Evolutionary conservation across 2,888 invertebrate species (phyloP).

Genomic region (Homarus gammarus): DNA sequence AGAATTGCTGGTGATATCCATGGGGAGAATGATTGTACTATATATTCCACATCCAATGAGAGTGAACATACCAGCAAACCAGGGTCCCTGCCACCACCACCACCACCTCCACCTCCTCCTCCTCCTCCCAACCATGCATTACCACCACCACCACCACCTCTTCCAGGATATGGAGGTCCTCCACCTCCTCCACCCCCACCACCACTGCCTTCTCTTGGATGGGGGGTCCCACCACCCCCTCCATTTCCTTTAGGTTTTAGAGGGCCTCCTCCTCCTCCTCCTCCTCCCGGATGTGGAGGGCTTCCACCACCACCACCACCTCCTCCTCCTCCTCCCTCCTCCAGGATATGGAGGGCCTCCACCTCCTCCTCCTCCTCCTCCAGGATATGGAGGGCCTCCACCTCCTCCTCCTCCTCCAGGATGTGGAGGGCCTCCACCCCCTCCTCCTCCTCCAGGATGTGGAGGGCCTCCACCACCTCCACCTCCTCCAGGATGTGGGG

Average conservation of each 20-base stretch:
- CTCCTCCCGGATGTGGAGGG: background rate
- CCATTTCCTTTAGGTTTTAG: constrained; percentile 16
- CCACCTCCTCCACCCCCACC: constrained; percentile 47
- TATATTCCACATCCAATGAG: background rate
- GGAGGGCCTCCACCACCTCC: constrained; percentile 46
- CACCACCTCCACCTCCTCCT: constrained; percentile 30
- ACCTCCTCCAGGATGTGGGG: constrained; percentile 50
- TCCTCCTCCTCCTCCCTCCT: constrained; percentile 53
- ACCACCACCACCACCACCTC: constrained; percentile 76
- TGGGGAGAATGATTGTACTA: background rate
- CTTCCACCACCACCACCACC: constrained; percentile 47
- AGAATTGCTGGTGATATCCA: background rate
- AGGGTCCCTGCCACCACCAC: constrained; percentile 43
- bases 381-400: constrained; percentile 76
- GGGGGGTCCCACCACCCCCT: constrained; percentile 28
- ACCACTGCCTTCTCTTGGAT: constrained; percentile 21
- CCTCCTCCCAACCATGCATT: background rate
- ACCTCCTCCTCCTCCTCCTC: constrained; percentile 73
- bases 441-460: constrained; percentile 40
- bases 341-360: constrained; percentile 42
- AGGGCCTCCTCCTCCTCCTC: constrained; percentile 76
- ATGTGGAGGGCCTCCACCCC: constrained; percentile 16
- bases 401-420: constrained; percentile 74
- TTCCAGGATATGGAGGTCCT: background rate
- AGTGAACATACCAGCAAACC: background rate